Evolutionary conservation across 2,888 invertebrate species (phyloP).

Genomic region (Carcina quercana): DNA sequence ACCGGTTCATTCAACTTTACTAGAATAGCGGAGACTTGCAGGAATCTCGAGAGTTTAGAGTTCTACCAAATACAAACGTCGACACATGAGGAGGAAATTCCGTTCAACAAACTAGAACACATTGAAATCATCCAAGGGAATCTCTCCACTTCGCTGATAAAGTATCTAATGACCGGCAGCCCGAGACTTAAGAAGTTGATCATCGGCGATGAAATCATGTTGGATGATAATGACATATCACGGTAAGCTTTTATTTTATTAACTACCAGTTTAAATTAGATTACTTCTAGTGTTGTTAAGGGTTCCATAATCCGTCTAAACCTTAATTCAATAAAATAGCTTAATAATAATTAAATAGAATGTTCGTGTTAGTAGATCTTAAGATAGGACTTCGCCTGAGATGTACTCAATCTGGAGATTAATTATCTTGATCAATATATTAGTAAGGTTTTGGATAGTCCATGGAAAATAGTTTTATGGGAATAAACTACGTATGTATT

Average conservation of each 20-base stretch:
- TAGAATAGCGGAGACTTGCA: conserved; percentile 73
- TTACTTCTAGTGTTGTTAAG: too few species aligned
- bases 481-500: too few species aligned
- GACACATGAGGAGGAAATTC: conserved; percentile 69
- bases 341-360: too few species aligned
- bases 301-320: too few species aligned
- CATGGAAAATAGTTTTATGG: too few species aligned
- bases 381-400: too few species aligned
- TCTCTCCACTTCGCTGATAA: conserved; percentile 70
- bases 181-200: conserved; percentile 76
- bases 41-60: conserved; percentile 76
- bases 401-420: too few species aligned
- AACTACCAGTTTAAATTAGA: too few species aligned
- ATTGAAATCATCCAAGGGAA: conserved; percentile 80
- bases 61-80: conserved; percentile 79
- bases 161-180: conserved; percentile 75
- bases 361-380: too few species aligned
- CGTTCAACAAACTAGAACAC: conserved; percentile 77
- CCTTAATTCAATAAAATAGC: too few species aligned
- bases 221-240: conserved; percentile 79
- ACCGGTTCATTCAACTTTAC: conserved; percentile 75
- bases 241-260: conserved; percentile 68
- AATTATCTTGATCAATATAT: too few species aligned
- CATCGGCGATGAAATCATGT: conserved; percentile 77
- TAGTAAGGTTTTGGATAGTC: too few species aligned